Conservation (phyloP, 2,888 invertebrate genomes). For the Macaria liturata region DNA sequence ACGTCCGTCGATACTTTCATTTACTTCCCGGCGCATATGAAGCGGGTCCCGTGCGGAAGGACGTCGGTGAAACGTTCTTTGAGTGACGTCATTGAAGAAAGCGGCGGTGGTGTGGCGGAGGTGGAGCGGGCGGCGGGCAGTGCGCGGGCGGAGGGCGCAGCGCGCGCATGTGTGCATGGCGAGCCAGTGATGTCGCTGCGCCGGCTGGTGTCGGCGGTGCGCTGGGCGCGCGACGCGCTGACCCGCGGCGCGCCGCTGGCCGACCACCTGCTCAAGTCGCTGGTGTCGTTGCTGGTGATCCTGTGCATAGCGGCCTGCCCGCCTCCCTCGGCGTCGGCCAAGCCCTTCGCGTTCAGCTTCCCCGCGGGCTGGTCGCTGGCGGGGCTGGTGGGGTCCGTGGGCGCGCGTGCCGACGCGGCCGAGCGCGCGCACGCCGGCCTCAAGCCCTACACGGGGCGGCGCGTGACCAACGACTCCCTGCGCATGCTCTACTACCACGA, state of each 20-base stretch:
- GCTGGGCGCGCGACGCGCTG: conserved; percentile 68
- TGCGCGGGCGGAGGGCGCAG: conserved; percentile 52
- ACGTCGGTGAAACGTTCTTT: conserved; percentile 39
- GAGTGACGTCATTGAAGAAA: conserved; percentile 52
- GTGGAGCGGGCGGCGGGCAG: conserved; percentile 42
- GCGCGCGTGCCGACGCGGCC: conserved; percentile 60
- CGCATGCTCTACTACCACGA: conserved; percentile 91
- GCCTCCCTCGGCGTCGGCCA: conserved; percentile 72
- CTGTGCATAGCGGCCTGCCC: conserved; percentile 74
- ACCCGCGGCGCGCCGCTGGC: conserved; percentile 69
- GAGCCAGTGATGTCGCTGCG: conserved; percentile 62
- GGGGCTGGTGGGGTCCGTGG: conserved; percentile 68
- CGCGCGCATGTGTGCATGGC: conserved; percentile 42
- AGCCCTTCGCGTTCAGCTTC: conserved; percentile 74
- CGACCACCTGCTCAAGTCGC: conserved; percentile 67
- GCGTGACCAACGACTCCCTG: conserved; percentile 86
- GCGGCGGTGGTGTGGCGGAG: conserved; percentile 36
- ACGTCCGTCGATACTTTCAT: conserved; percentile 13
- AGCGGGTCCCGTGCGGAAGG: conserved; percentile 37
- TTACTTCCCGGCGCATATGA: conserved; percentile 34
- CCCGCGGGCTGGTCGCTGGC: conserved; percentile 78
- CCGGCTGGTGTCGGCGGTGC: conserved; percentile 67
- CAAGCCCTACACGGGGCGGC: conserved; percentile 86
- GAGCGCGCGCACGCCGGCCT: conserved; percentile 68
- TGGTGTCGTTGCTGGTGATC: conserved; percentile 69